Percentiles rank a stretch among this genome's conserved stretches.
phyloP scores from a whole-genome alignment of 2,113 vertebrate species.

The Cromileptes altivelis region DNA sequence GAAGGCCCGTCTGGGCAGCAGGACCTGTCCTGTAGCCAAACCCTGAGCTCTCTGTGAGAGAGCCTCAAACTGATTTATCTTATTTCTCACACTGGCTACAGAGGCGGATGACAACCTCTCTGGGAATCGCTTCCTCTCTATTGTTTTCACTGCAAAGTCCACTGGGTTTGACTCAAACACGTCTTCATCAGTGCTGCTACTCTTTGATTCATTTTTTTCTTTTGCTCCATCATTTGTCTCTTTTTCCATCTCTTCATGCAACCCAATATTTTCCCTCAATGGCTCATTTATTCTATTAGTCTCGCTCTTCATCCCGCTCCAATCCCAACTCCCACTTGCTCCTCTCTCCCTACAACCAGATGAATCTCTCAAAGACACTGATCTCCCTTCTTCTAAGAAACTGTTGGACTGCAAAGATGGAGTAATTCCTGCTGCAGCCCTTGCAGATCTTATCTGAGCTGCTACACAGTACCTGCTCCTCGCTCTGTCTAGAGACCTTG shows the following conservation, averaged over 20 bases:
- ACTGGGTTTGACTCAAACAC: constrained; percentile 54
- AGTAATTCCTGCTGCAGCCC: constrained; percentile 23
- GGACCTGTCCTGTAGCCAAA: constrained; percentile 15
- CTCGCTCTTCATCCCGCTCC: neutral
- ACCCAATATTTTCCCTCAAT: constrained; percentile 2
- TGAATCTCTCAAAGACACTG: constrained; percentile 4
- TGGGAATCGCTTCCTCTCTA: constrained; percentile 28
- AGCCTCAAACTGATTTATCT: constrained; percentile 84
- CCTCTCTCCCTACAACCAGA: neutral
- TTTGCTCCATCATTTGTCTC: constrained; percentile 13
- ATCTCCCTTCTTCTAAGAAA: constrained; percentile 11
- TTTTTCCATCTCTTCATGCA: neutral
- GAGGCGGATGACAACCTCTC: constrained; percentile 18
- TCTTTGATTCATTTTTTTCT: neutral
- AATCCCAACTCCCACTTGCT: constrained; percentile 8
- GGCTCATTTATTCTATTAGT: neutral
- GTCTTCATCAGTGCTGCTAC: constrained; percentile 35
- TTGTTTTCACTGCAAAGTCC: constrained; percentile 37
- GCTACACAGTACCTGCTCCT: constrained; percentile 60
- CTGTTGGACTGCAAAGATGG: neutral
- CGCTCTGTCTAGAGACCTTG: constrained; percentile 75
- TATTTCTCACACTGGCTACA: constrained; percentile 81
- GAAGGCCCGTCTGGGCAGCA: constrained; percentile 62
- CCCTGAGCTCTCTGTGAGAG: constrained; percentile 72
- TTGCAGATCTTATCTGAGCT: constrained; percentile 50